Evolutionary conservation across 1,140 invertebrate genomes (phyloP), one percentile per base, ranked within the genome.

Genomic region (Eumaeus atala): DNA sequence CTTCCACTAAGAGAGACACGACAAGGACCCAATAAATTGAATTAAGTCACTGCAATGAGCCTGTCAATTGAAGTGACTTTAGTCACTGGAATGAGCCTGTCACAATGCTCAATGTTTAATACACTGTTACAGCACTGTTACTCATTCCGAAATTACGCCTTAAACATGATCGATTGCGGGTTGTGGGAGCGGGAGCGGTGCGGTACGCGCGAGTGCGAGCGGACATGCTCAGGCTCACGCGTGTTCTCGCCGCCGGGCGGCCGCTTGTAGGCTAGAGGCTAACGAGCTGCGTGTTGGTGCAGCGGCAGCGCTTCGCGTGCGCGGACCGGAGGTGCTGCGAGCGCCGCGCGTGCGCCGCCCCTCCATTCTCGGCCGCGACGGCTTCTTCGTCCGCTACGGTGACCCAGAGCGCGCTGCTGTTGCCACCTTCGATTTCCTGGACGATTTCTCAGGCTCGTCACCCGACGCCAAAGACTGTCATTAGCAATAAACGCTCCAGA

Each of bases 301-400:
- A 87, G 87, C 85, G 72, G 85, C 87, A 51, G 85, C 83, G 62
- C 80, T 84, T 72, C 82, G 79, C 68, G 69, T 70, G 57, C 80
- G 84, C 63, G 84, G 84, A 54, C 73, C 82, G 55, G 84, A 64
- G 59, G 69, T 89, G 84, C 87, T 87, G 75, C 70, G 84, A 60
- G 64, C 78, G 72, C 63, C 87, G 80, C 78, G 81, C 68, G 53
- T 63, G 55, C 82, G 81, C 56, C 84, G 92, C 47, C 91, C 92
- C 16, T 92, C 92, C 61, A 93, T 94, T 74, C 91, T 95, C 64
- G 92, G 92, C 58, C 88, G 93, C 36, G 89, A 91, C 38, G 92
- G 93, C 70, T 93, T 95, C 82, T 95, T 90, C 88, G 91, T 93
- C 34, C 90, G 93, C 58, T 95, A 91, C 81, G 93, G 93, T n/a